Base-by-base conservation (phyloP, 2,113 vertebrate species). In the Chinchilla lanigera region DNA sequence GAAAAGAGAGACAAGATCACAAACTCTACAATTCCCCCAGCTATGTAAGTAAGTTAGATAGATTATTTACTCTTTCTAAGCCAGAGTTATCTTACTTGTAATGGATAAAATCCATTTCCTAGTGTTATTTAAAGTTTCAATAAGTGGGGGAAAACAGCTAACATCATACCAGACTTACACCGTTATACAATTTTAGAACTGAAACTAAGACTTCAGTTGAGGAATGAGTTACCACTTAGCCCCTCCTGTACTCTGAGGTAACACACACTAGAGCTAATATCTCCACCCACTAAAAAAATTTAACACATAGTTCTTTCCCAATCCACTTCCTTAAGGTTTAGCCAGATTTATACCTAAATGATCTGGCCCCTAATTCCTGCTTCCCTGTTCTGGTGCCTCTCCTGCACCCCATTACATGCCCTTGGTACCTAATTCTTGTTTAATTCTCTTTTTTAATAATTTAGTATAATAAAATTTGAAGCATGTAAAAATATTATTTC, bases 131-230 rank as follows among this genome's bases (percentile, higher is more conserved):
- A 35, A 71, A 12, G 3, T 96, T 78, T 69, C 44, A 52, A 7
- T 89, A 78, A 92, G 16, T 54, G 86, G 19, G 50, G 65, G 20
- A 54, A 30, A 10, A 63, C 3, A 58, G 1, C 26, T 71, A 44
- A 26, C 9, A 8, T 17, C 22, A 24, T 47, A 19, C 5, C 2
- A 86, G 41, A 65, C 44, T 77, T 4, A 13, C 20, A 44, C 7
- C 50, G 22, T 61, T 77, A 50, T 44, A 77, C 12, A 90, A 77
- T 56, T 95, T 80, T 65, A 93, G 41, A 89, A 92, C 33, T 94
- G 71, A 92, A 81, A 10, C 1, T 61, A 50, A 94, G 35, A 73
- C n/a, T 86, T 22, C 20, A 47, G 30, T 19, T 77, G n/a, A 91
- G n/a, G 26, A n/a, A 28, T 86, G 24, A 73, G 12, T 60, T 80